Evolutionary conservation across 2,797 vertebrate genomes (phyloP).

Genomic region (Argya squamiceps): DNA sequence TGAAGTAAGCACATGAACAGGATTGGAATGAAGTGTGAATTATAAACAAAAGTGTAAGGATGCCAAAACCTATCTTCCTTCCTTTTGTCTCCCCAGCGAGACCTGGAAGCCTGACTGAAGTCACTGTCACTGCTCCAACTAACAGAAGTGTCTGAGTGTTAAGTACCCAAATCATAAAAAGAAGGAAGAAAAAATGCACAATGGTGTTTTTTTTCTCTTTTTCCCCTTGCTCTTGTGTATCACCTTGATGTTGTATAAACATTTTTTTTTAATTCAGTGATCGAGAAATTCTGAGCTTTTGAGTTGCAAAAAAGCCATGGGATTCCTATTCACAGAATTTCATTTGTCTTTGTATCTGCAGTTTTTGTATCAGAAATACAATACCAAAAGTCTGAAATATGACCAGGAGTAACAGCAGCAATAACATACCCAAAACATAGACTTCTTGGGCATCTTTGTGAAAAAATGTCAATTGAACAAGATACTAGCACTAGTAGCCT

Average conservation of each 20-base stretch:
- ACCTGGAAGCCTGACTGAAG: neutral
- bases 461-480: neutral
- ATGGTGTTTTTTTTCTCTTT: neutral
- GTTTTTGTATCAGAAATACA: neutral
- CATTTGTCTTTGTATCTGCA: neutral
- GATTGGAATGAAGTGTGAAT: neutral
- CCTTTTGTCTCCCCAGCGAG: neutral
- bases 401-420: neutral
- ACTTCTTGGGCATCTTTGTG: neutral
- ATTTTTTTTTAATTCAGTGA: neutral
- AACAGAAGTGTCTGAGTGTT: neutral
- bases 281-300: neutral
- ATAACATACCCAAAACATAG: neutral
- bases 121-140: neutral
- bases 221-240: neutral
- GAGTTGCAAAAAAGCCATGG: neutral
- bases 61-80: neutral
- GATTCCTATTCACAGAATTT: neutral
- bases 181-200: neutral
- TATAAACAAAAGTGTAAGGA: neutral
- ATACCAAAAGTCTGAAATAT: neutral
- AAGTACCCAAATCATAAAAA: neutral
- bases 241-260: neutral
- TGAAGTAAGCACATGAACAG: neutral
- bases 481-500: neutral